Evolutionary conservation across 2,888 invertebrate species (phyloP).

Genomic region (Tanytarsus gracilentus): DNA sequence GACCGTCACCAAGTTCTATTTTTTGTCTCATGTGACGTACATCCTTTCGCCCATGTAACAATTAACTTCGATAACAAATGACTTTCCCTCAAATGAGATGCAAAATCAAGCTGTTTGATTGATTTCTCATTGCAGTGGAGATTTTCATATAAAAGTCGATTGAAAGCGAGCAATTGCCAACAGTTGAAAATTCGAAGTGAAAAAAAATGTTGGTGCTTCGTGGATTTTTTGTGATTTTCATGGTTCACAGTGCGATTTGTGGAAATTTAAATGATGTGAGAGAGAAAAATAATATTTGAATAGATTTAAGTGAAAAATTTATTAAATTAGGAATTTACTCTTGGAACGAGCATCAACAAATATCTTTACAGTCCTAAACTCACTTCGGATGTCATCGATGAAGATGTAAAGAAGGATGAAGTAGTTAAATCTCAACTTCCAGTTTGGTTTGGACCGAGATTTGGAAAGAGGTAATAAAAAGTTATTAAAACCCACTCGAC

Average conservation of each 20-base stretch:
- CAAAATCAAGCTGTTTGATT: no score
- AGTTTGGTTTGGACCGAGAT: constrained; percentile 9
- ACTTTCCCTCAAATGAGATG: no score
- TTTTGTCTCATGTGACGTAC: no score
- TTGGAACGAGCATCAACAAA: constrained; percentile 22
- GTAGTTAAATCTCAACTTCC: background rate
- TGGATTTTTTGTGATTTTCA: constrained; percentile 10
- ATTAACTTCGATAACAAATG: no score
- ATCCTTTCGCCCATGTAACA: no score
- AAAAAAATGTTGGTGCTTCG: constrained; percentile 8
- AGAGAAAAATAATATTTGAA: background rate
- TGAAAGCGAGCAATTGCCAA: no score
- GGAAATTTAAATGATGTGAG: constrained; percentile 12
- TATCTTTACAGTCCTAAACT: background rate
- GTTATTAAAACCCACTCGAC: background rate
- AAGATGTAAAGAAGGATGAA: background rate
- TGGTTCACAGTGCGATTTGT: background rate
- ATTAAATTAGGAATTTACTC: constrained; percentile 15
- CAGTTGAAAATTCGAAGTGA: background rate
- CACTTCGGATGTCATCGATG: background rate
- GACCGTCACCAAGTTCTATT: no score
- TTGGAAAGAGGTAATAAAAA: constrained; percentile 22
- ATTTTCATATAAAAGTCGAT: no score
- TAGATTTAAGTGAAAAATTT: background rate
- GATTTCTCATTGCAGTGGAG: no score